A percentile compares a stretch with the other conserved stretches of the same genome.
These are phyloP conservation scores for Corbicula japonica DNA, from an alignment of 2,888 invertebrate genomes.

Conservation along the genomic window DNA sequence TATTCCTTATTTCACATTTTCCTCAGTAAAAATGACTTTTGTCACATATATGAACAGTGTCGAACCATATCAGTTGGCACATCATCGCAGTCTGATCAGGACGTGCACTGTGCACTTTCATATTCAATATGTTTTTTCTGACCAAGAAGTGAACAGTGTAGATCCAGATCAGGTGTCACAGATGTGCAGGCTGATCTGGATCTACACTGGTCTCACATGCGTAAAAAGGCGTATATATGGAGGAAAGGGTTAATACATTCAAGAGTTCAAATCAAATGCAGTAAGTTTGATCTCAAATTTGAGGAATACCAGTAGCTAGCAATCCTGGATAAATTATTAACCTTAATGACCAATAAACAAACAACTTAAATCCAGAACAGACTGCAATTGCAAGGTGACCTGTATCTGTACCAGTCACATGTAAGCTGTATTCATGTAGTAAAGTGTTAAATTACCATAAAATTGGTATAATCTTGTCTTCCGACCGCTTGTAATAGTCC, in stretches of 20 bases:
- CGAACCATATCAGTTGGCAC: background rate
- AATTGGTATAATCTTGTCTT: constrained; percentile 49
- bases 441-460: too few relatives aligned
- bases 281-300: background rate
- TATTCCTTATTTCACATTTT: background rate
- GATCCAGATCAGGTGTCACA: too few relatives aligned
- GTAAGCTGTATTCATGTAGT: too few relatives aligned
- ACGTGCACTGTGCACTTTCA: background rate
- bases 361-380: background rate
- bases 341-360: background rate
- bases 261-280: background rate
- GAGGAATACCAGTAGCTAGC: background rate
- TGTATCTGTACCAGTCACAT: too few relatives aligned
- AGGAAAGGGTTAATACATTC: too few relatives aligned
- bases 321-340: background rate
- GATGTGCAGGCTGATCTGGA: too few relatives aligned
- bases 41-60: background rate
- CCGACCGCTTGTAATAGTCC: constrained; percentile 49
- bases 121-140: background rate
- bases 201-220: too few relatives aligned
- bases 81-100: background rate
- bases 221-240: too few relatives aligned
- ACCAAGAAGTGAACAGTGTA: too few relatives aligned
- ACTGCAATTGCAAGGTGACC: background rate
- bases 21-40: background rate